phyloP scores from a whole-genome alignment of 1,140 invertebrate species.

The Wiebesia pumilae region DNA sequence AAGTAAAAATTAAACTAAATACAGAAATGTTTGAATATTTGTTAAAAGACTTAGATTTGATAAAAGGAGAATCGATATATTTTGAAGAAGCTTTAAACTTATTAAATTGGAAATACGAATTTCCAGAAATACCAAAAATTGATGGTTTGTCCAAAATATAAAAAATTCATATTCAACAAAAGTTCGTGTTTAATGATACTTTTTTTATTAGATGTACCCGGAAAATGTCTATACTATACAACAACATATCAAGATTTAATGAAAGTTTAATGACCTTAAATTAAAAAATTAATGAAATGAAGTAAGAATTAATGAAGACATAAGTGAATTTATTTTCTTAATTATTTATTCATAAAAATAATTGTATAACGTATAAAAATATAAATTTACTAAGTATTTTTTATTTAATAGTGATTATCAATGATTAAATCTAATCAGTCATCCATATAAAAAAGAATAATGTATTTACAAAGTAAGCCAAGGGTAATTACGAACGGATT shows the following conservation, averaged over 20 bases:
- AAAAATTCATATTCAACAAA: neutral
- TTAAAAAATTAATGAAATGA: neutral
- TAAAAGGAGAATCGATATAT: constrained; percentile 46
- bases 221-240: neutral
- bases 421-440: constrained; percentile 24
- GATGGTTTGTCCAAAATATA: constrained; percentile 45
- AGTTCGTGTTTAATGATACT: neutral
- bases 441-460: neutral
- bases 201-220: constrained; percentile 16
- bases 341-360: constrained; percentile 7
- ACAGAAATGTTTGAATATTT: constrained; percentile 49
- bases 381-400: neutral
- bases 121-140: constrained; percentile 54
- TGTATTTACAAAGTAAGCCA: constrained; percentile 88
- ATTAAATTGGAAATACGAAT: constrained; percentile 57
- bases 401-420: constrained; percentile 1
- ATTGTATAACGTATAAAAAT: neutral
- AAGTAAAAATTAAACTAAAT: constrained; percentile 49
- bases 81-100: constrained; percentile 57
- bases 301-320: no score
- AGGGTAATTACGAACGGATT: constrained; percentile 91
- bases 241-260: constrained; percentile 46
- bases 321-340: neutral
- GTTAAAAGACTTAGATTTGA: constrained; percentile 54
- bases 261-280: neutral